phyloP scores from a whole-genome alignment of 1,140 invertebrate genomes.

The Orussus abietinus region DNA sequence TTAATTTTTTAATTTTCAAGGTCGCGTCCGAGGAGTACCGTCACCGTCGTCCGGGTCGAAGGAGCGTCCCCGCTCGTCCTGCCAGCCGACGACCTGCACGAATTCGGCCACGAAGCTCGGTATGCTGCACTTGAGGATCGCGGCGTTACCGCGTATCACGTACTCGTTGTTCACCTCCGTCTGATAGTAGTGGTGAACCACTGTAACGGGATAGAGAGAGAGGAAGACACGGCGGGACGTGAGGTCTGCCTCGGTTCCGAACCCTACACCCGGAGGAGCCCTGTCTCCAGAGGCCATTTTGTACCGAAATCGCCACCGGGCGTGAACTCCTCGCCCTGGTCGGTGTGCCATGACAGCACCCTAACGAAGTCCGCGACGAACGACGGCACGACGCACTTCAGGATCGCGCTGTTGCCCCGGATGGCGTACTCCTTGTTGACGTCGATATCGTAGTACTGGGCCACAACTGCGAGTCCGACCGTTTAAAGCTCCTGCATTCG shows the following conservation, averaged over 20 bases:
- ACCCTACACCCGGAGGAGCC: background rate
- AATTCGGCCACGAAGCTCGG: constrained; percentile 91
- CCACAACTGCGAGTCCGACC: constrained; percentile 64
- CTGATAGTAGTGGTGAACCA: constrained; percentile 84
- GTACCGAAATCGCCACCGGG: constrained; percentile 62
- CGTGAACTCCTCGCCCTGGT: constrained; percentile 68
- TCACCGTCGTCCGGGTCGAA: constrained; percentile 60
- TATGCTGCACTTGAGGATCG: constrained; percentile 89
- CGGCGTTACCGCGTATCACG: constrained; percentile 87
- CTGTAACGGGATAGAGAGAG: constrained; percentile 54
- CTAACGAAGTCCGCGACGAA: constrained; percentile 90
- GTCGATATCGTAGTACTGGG: constrained; percentile 82
- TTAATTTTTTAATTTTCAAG: background rate
- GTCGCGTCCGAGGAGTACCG: constrained; percentile 47
- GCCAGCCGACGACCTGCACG: constrained; percentile 82
- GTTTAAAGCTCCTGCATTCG: too few relatives aligned
- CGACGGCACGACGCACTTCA: constrained; percentile 88
- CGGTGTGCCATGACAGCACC: constrained; percentile 84
- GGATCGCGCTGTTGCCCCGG: constrained; percentile 82
- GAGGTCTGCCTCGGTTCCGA: constrained; percentile 5
- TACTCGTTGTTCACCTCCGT: constrained; percentile 91
- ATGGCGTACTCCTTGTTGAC: constrained; percentile 91
- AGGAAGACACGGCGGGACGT: background rate
- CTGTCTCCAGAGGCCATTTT: background rate
- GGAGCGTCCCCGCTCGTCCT: constrained; percentile 71